Percentiles rank a stretch among this genome's conserved stretches.
Conservation (phyloP, 2,888 invertebrate species). For the Trilocha varians region DNA sequence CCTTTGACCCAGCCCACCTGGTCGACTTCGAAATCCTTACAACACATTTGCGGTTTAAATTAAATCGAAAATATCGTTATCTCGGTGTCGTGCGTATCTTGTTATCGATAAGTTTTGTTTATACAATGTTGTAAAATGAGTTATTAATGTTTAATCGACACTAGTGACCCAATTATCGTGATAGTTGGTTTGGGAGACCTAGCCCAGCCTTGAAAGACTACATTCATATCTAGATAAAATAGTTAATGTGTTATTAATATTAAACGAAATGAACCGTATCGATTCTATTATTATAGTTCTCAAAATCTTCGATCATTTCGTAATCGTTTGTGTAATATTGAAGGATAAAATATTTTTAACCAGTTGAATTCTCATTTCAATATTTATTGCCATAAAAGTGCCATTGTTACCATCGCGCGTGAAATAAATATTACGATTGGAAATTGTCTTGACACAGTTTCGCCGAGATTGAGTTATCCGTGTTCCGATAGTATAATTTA, state of each 20-base stretch:
- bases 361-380: too few species aligned
- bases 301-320: neutral
- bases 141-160: slow-evolving; percentile 5
- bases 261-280: neutral
- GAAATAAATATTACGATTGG: neutral
- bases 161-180: slow-evolving; percentile 22
- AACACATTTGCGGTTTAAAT: neutral
- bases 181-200: slow-evolving; percentile 18
- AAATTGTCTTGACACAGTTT: neutral
- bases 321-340: neutral
- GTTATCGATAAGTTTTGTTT: neutral
- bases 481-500: slow-evolving; percentile 27
- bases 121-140: slow-evolving; percentile 1
- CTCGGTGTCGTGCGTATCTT: neutral
- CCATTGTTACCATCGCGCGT: too few species aligned
- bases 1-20: neutral
- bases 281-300: neutral
- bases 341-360: too few species aligned
- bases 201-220: slow-evolving; percentile 26
- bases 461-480: slow-evolving; percentile 16
- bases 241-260: neutral
- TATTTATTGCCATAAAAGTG: too few species aligned
- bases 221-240: slow-evolving; percentile 25
- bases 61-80: neutral
- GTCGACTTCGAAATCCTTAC: neutral